Base-by-base conservation (phyloP, 1,140 invertebrate genomes). In the Drosophila leontia region DNA sequence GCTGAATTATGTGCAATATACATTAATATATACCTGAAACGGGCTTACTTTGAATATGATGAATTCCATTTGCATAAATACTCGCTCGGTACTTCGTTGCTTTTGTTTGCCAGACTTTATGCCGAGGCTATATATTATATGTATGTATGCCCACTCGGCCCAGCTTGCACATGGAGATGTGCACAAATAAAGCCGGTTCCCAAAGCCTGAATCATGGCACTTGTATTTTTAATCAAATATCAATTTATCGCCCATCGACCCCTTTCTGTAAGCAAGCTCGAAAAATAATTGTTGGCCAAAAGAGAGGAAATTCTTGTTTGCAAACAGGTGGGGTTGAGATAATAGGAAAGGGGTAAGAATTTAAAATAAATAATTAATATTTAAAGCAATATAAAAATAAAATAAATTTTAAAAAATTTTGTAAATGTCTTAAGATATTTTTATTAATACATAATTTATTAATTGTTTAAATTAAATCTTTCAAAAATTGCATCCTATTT, bases 191-290 rank as follows among this genome's bases (percentile, higher is more conserved):
- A 59, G 45, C 60, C 17, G 47, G 29, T 15, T 72, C 13, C 51
- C 53, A 60, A 72, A 74, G 55, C 70, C 70, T 60, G 67, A 74
- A 74, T 74, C 70, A 74, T 74, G 3, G 62, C 75, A 60, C 62
- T 68, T 55, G 62, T 19, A 71, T 72, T 42, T 68, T 71, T 87
- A 79, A 86, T 86, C 75, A 87, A 82, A 82, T 86, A 83, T 80
- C 83, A 86, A 86, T 79, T 82, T 61, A 76, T 76, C 53, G 51
- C 58, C 39, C 72, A 80, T 44, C 32, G 61, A 55, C 17, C 60
- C 42, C 47, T 61, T 42, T 51, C 55, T 48, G 23, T 23, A 45
- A 45, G 47, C 17, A 15, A 12, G 32, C 12, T 3, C 45, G 26
- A 37, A 74, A 67, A 82, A 76, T 79, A 72, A 75, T 76, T 79